phyloP scores from a whole-genome alignment of 2,888 invertebrate genomes.

The Formica aserva region DNA sequence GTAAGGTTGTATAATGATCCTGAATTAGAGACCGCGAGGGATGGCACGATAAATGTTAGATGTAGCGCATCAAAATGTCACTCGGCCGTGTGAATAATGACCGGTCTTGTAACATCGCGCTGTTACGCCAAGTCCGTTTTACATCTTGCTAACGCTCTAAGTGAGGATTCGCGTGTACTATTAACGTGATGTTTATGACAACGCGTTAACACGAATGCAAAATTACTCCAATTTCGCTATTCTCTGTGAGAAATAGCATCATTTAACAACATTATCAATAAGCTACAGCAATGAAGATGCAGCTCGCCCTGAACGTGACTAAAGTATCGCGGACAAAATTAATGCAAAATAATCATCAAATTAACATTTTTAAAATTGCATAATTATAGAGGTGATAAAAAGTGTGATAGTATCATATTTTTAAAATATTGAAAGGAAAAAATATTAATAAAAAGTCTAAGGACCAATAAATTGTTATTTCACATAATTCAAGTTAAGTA shows the following conservation, averaged over 20 bases:
- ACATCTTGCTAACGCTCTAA: conserved; percentile 44
- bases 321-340: neutral
- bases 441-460: neutral
- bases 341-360: neutral
- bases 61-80: conserved; percentile 34
- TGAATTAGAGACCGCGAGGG: conserved; percentile 37
- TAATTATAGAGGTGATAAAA: neutral
- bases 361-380: neutral
- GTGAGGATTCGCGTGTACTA: conserved; percentile 1
- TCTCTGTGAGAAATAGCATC: neutral
- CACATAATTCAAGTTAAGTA: neutral
- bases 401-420: neutral
- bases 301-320: neutral
- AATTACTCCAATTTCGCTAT: conserved; percentile 28
- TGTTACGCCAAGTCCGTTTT: conserved; percentile 40
- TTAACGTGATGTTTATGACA: conserved; percentile 33
- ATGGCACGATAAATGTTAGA: conserved; percentile 39
- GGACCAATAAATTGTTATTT: neutral
- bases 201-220: conserved; percentile 17
- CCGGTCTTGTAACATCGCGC: conserved; percentile 20
- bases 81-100: conserved; percentile 29
- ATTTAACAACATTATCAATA: conserved; percentile 14
- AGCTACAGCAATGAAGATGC: neutral
- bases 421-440: neutral
- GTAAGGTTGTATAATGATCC: conserved; percentile 37